Percentiles rank a stretch among this genome's conserved stretches.
Evolutionary conservation across 2,888 invertebrate species (phyloP).

Genomic region (Cryptops parisi): DNA sequence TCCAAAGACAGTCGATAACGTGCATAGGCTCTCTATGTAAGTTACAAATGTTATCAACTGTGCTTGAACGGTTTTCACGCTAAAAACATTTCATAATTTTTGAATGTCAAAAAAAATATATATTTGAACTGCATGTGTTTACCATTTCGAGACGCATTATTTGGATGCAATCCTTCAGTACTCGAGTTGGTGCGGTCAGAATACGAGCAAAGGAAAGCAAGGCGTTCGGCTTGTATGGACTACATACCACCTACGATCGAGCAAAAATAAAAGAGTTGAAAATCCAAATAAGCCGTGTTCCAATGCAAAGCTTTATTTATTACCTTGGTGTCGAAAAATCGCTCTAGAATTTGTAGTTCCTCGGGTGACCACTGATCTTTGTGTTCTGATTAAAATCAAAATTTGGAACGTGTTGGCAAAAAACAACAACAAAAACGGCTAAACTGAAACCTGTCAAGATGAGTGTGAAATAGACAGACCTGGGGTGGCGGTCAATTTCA

Average conservation of each 20-base stretch:
- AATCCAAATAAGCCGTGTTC: too few relatives aligned
- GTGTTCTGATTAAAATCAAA: conserved; percentile 41
- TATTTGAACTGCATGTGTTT: conserved; percentile 1
- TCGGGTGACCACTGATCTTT: conserved; percentile 76
- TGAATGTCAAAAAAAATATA: not conserved
- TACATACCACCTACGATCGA: conserved; percentile 55
- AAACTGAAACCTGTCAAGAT: too few relatives aligned
- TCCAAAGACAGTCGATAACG: too few relatives aligned
- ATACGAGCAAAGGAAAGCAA: conserved; percentile 72
- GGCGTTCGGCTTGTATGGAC: conserved; percentile 81
- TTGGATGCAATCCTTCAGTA: conserved; percentile 82
- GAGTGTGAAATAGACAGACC: conserved; percentile 26
- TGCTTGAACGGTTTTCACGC: too few relatives aligned
- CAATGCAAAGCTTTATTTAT: not conserved
- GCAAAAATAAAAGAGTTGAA: not conserved
- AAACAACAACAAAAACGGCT: too few relatives aligned
- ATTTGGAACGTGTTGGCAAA: too few relatives aligned
- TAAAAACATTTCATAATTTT: too few relatives aligned
- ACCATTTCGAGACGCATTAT: conserved; percentile 57
- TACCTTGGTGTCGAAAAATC: conserved; percentile 65
- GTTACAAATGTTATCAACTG: too few relatives aligned
- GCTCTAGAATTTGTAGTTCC: conserved; percentile 77
- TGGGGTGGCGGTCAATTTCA: conserved; percentile 61
- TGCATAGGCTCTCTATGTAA: too few relatives aligned
- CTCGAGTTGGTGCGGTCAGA: conserved; percentile 67